phyloP scores from a whole-genome alignment of 2,888 invertebrate genomes.

The Sisyra terminalis region DNA sequence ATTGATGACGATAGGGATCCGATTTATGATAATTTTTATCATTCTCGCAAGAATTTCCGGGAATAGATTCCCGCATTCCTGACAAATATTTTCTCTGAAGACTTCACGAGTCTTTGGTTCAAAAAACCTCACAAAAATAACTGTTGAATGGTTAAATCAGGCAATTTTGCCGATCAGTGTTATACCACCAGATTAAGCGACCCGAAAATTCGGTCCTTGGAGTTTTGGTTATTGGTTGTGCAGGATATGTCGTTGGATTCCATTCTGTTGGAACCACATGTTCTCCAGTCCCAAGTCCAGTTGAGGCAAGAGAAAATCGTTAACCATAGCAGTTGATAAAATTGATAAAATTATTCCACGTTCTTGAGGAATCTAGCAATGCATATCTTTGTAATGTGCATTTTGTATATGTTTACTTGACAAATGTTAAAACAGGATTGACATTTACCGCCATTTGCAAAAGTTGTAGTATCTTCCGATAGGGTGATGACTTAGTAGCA shows the following conservation, averaged over 20 bases:
- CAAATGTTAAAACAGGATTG: constrained; percentile 5
- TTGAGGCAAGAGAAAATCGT: constrained; percentile 8
- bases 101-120: constrained; percentile 7
- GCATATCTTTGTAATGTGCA: background rate
- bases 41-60: constrained; percentile 13
- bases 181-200: constrained; percentile 13
- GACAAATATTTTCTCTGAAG: constrained; percentile 8
- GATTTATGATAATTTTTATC: constrained; percentile 1
- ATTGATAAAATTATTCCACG: no score
- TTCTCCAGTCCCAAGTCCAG: no score
- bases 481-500: constrained; percentile 1
- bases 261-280: background rate
- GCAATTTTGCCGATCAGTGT: constrained; percentile 13
- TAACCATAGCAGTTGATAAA: constrained; percentile 10
- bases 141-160: constrained; percentile 10
- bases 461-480: constrained; percentile 3
- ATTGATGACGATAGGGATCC: constrained; percentile 7
- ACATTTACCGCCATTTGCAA: background rate
- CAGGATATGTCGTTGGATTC: background rate
- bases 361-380: background rate
- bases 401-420: constrained; percentile 5
- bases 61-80: constrained; percentile 13
- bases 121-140: constrained; percentile 12
- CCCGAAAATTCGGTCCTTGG: constrained; percentile 10
- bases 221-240: constrained; percentile 8